Evolutionary conservation across 2,797 vertebrate genomes (phyloP), one percentile per base, ranked within the genome.

Genomic region (Orestias chungarensis): DNA sequence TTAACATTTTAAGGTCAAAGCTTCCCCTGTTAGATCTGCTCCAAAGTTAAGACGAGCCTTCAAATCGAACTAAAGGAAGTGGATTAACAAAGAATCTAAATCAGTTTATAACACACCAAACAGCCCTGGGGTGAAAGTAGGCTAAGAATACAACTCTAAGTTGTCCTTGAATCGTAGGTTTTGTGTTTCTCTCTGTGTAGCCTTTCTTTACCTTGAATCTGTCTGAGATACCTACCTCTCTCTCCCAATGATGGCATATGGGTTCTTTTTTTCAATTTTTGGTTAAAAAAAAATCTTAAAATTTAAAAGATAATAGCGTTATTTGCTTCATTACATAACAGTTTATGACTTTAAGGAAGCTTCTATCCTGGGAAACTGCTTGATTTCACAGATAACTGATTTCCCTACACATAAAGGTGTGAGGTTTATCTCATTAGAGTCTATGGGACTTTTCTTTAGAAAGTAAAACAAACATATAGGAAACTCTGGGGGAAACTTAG

Each of bases 401-500:
- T 52, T 11, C 4, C 25, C 4, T 52, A 12, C 49, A 52, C n/a
- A 52, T 27, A 52, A 52, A 52, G 49, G 49, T 27, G 49, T 52
- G 11, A 52, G 5, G 14, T 52, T 52, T 52, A 10, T 52, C 49
- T 4, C 49, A 52, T 52, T 27, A 14, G 10, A 52, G 11, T 52
- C 49, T n/a, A n/a, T n/a, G n/a, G n/a, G n/a, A 52, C 38, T 9
- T 38, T 38, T 38, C 9, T n/a, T 52, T 52, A 14, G 4, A 20
- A 50, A 1, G 8, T 8, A 64, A 31, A 14, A 1, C 50, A 38
- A 23, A 65, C 17, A 1, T 33, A 29, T 38, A 27, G 55, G 6
- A 14, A 57, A 4, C 29, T 54, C 69, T 70, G 67, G 15, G 66
- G 62, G 74, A 79, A 46, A 49, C 61, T 61, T 68, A 66, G 82